Base-by-base conservation (phyloP, 1,140 invertebrate species). In the Heliothis subflexa region DNA sequence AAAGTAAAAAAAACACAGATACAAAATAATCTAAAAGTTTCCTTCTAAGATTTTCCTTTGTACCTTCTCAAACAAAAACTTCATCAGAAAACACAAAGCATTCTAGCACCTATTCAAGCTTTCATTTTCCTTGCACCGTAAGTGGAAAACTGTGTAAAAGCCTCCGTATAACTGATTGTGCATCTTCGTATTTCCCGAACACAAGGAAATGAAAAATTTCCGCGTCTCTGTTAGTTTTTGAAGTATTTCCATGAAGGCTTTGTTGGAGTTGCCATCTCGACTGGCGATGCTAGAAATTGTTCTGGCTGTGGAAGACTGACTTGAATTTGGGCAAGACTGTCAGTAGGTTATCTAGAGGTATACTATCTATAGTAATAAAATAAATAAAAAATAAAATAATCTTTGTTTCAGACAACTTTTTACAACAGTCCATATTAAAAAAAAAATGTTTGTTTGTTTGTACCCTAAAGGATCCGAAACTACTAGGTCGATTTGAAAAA, bases 141-240 rank as follows among this genome's bases (percentile, higher is more conserved):
- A 64, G 61, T 64, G 16, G 61, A 64, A 64, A 64, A 64, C 61
- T 47, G n/a, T 64, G 61, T 64, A 47, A 47, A 64, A 64, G 33
- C 9, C 11, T 25, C 21, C 10, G 59, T 64, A 45, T 64, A 64
- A 64, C 61, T 64, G 45, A 40, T 33, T 45, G 13, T 64, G 61
- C 61, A 18, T 64, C 61, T 64, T 47, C 40, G 21, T 45, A 18
- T 47, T 47, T 64, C 61, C 61, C 45, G 61, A 64, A 64, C 33
- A 9, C n/a, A 14, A 16, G 61, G 40, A 64, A 64, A 64, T 64
- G 33, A 11, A 47, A 64, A 64, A 18, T 64, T 62, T 64, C 16
- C 59, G n/a, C 25, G 54, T 18, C 16, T 62, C 12, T 40, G 59
- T 9, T 25, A 12, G 25, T n/a, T 16, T 45, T 47, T 1, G n/a